Evolutionary conservation across 30 jellyfish, hydroid and myxozoan species (phyloP).

Genomic region (Pelagia noctiluca): DNA sequence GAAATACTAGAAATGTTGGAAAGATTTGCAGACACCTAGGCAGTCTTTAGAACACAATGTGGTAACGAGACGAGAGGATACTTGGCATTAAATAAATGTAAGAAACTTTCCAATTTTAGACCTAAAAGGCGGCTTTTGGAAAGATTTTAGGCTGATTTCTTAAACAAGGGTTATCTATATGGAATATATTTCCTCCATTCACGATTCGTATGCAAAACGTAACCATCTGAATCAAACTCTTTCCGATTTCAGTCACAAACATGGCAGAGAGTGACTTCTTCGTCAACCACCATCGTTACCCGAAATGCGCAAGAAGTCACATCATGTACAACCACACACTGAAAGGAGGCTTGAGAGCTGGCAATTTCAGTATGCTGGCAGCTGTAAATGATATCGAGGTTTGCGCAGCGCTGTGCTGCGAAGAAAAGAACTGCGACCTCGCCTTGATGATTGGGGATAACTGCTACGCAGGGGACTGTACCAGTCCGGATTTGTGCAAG

Average conservation of each 20-base stretch:
- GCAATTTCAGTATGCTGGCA: conserved; percentile 97
- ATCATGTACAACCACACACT: conserved; percentile 97
- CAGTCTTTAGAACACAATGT: too few species aligned
- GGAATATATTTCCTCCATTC: too few species aligned
- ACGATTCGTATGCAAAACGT: background rate
- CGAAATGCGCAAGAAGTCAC: conserved; percentile 95
- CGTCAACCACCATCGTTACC: conserved; percentile 90
- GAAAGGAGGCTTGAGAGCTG: conserved; percentile 98
- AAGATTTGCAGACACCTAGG: too few species aligned
- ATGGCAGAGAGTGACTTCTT: conserved; percentile 99
- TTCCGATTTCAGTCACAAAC: conserved; percentile 82
- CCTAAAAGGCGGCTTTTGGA: too few species aligned
- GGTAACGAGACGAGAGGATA: too few species aligned
- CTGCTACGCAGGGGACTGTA: conserved; percentile 98
- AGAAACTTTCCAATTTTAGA: too few species aligned
- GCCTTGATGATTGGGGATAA: conserved; percentile 97
- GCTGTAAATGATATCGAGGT: conserved; percentile 98
- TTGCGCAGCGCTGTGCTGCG: conserved; percentile 98
- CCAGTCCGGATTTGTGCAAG: conserved; percentile 95
- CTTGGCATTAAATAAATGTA: too few species aligned
- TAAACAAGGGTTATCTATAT: too few species aligned
- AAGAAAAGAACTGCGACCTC: conserved; percentile 95
- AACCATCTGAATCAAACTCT: background rate
- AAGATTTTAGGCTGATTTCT: too few species aligned
- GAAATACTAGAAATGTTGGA: too few species aligned